A percentile compares a stretch with the other conserved stretches of the same genome.
These are phyloP conservation scores for Zaprionus bogoriensis DNA, from an alignment of 2,888 invertebrate genomes.

Conservation along the genomic window DNA sequence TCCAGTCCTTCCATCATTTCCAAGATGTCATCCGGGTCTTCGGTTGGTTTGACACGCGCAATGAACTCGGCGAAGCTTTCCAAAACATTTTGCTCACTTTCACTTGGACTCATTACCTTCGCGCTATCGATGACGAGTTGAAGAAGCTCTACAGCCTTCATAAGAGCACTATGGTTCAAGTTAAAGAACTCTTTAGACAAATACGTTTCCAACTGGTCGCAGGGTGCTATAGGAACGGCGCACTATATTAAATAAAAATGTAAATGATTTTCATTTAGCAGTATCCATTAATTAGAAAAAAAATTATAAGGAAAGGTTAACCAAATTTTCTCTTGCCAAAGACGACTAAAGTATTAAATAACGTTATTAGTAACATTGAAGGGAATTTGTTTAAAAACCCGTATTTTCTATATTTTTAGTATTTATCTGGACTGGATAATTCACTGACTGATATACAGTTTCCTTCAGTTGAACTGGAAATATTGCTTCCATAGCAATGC, in stretches of 20 bases:
- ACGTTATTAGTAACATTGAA: no score
- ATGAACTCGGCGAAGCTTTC: conserved; percentile 14
- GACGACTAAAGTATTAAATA: no score
- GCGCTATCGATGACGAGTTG: conserved; percentile 40
- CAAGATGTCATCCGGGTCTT: conserved; percentile 20
- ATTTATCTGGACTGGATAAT: no score
- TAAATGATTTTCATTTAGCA: not conserved
- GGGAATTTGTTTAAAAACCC: no score
- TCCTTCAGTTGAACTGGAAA: no score
- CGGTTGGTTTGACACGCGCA: not conserved
- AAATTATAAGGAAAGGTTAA: no score
- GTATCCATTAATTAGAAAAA: no score
- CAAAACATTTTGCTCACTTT: conserved; percentile 6
- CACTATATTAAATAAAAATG: conserved; percentile 3
- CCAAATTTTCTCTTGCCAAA: no score
- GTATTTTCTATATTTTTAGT: no score
- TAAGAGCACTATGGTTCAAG: conserved; percentile 13
- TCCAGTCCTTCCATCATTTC: conserved; percentile 23
- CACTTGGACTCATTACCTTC: conserved; percentile 2
- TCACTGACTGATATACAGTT: no score
- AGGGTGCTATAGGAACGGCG: conserved; percentile 27
- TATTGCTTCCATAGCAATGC: no score
- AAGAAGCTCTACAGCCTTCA: conserved; percentile 24
- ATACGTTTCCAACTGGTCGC: conserved; percentile 26
- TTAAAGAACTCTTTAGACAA: conserved; percentile 27